Conservation (phyloP, 2,113 vertebrate species). For the Eubucco bourcierii region DNA sequence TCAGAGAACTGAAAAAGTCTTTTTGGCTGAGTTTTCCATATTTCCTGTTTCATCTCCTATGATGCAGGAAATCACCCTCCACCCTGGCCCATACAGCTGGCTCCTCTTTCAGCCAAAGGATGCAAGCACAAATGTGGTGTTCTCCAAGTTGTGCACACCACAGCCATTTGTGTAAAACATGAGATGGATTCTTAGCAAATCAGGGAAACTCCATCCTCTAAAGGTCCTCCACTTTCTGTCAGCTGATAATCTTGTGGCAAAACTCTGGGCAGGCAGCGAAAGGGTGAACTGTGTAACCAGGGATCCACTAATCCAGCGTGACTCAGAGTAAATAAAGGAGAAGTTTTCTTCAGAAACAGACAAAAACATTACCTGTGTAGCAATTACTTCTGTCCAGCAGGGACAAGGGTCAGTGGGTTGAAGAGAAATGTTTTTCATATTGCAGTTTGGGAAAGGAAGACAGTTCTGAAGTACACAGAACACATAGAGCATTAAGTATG, state of each 20-base stretch:
- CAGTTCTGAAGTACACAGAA: neutral
- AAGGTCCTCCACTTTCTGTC: neutral
- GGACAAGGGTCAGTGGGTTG: neutral
- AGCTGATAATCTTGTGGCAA: neutral
- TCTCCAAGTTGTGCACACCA: neutral
- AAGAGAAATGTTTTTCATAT: neutral
- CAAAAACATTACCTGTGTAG: neutral
- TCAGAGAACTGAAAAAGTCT: neutral
- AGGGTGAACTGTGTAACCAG: neutral
- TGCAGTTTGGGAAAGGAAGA: neutral
- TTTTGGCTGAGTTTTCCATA: neutral
- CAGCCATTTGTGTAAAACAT: neutral
- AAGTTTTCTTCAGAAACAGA: neutral
- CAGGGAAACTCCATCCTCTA: neutral
- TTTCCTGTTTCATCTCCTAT: neutral
- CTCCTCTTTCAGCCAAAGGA: neutral
- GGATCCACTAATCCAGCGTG: neutral
- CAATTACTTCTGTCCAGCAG: neutral
- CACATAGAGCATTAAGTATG: neutral
- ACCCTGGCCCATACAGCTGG: neutral
- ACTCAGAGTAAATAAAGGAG: slow-evolving; percentile 1
- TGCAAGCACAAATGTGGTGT: neutral
- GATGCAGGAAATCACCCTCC: neutral
- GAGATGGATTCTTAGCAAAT: neutral
- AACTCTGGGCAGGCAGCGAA: neutral